Base-by-base conservation (phyloP, 2,888 invertebrate genomes). In the Microctonus brassicae region DNA sequence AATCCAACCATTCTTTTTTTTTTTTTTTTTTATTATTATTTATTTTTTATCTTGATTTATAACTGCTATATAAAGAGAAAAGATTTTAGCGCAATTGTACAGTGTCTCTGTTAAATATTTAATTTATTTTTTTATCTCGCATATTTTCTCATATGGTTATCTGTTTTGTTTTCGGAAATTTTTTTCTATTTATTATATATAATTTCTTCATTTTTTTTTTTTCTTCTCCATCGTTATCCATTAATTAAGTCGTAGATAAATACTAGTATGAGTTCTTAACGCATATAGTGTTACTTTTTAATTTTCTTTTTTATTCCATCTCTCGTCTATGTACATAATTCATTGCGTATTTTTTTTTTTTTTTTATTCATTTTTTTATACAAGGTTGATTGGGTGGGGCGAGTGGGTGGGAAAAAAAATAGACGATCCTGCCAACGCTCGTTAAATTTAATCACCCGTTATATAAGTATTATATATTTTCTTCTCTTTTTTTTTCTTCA, bases 371-470 rank as follows among this genome's bases (percentile, higher is more conserved):
- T 68, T 65, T 64, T 64, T 78, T 74, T 78, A 74, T 76, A 76
- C 73, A 76, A 73, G 66, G 71, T 69, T 67, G 69, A 61, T 74
- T 75, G 72, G 57, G 70, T 47, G 66, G 42, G 61, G 57, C 36
- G 65, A 55, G 62, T 67, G 69, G 76, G 79, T 74, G 70, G 72
- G 72, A 73, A 65, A 73, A 76, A 74, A 75, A 75, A 73, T 72
- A 75, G 76, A 76, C 75, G 77, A 79, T 79, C 75, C 78, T 78
- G 80, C 80, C 79, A 75, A 79, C 77, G 82, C 79, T 79, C 79
- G 78, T 76, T 76, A 76, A 78, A 78, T 80, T 78, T 79, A 78
- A 79, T 79, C 79, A 80, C 78, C 77, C 79, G 76, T 78, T 76
- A 76, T 74, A 73, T 75, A 78, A 75, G 76, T 77, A 75, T 76